Evolutionary conservation across 2,113 vertebrate species (phyloP).

Genomic region (Phoxinus phoxinus): DNA sequence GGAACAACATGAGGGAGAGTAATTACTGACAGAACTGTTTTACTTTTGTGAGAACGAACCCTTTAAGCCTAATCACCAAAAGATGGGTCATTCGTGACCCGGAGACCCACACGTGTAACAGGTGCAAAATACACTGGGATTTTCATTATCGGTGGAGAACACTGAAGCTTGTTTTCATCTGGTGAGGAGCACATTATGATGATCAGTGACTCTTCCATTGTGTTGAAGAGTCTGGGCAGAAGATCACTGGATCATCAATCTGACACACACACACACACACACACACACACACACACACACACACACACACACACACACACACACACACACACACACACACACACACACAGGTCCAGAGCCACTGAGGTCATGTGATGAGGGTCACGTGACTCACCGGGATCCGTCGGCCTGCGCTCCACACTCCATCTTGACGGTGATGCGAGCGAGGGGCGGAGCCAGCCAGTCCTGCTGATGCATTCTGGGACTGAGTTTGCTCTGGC

Average conservation of each 20-base stretch:
- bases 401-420: conserved; percentile 83
- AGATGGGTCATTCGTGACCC: too few species aligned
- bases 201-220: conserved; percentile 36
- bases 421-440: conserved; percentile 91
- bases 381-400: conserved; percentile 77
- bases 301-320: too few species aligned
- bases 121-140: too few species aligned
- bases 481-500: conserved; percentile 87
- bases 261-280: too few species aligned
- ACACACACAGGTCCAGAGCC: conserved; percentile 26
- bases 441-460: conserved; percentile 80
- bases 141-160: not conserved
- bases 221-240: conserved; percentile 49
- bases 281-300: too few species aligned
- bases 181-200: conserved; percentile 5
- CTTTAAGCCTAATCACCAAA: too few species aligned
- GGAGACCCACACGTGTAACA: too few species aligned
- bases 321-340: too few species aligned
- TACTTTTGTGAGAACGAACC: too few species aligned
- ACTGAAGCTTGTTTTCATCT: not conserved
- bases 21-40: too few species aligned
- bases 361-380: too few species aligned
- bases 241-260: conserved; percentile 29
- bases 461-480: conserved; percentile 86
- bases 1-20: too few species aligned